Evolutionary conservation across 2,113 vertebrate genomes (phyloP).

Genomic region (Garra rufa): DNA sequence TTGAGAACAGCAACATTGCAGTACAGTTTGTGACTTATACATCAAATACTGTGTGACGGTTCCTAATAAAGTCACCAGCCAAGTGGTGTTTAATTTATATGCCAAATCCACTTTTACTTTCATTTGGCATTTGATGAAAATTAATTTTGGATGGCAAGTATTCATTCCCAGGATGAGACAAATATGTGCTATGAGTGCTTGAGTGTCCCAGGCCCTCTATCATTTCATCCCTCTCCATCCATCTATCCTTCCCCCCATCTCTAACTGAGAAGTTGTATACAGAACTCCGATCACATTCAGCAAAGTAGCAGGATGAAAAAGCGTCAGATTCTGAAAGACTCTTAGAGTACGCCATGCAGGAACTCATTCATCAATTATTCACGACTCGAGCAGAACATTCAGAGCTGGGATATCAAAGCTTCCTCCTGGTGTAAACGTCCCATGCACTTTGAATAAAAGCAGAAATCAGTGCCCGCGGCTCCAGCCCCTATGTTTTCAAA

Average conservation of each 20-base stretch:
- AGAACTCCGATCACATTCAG: conserved; percentile 21
- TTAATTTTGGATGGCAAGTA: background rate
- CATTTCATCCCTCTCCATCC: background rate
- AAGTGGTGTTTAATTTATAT: background rate
- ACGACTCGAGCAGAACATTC: conserved; percentile 47
- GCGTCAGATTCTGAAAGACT: conserved; percentile 41
- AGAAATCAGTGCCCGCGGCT: conserved; percentile 28
- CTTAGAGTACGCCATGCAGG: conserved; percentile 36
- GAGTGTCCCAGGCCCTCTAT: background rate
- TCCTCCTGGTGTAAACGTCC: conserved; percentile 51
- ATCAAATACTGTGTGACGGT: background rate
- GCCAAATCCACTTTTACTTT: background rate
- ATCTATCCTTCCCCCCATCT: background rate
- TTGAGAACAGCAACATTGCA: background rate
- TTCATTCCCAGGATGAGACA: background rate
- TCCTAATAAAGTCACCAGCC: background rate
- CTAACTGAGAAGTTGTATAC: conserved; percentile 23
- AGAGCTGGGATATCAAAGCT: conserved; percentile 50
- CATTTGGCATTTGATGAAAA: conserved; percentile 6
- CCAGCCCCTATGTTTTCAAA: conserved; percentile 47
- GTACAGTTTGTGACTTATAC: background rate
- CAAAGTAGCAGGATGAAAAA: conserved; percentile 35
- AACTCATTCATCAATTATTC: conserved; percentile 56
- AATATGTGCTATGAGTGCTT: background rate
- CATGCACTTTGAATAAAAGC: conserved; percentile 46